phyloP scores from a whole-genome alignment of 2,888 invertebrate species.

The Acronicta aceris region DNA sequence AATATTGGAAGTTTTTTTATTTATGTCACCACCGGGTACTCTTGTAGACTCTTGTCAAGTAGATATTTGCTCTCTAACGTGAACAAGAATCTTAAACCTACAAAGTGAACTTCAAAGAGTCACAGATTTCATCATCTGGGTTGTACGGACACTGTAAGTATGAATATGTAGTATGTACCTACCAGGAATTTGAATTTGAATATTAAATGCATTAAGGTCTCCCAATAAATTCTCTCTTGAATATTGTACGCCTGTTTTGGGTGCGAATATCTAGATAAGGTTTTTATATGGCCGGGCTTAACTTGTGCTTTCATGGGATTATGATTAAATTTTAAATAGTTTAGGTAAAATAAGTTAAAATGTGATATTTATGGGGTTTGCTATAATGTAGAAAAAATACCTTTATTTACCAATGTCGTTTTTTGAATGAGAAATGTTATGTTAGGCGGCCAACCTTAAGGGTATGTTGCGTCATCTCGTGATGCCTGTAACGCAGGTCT shows the following conservation, averaged over 20 bases:
- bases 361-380: too few species aligned
- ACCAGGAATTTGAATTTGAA: conserved; percentile 25
- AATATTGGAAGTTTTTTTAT: conserved; percentile 46
- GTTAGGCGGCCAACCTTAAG: too few species aligned
- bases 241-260: background rate
- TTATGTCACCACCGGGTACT: conserved; percentile 40
- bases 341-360: too few species aligned
- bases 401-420: too few species aligned
- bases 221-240: conserved; percentile 14
- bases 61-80: conserved; percentile 40
- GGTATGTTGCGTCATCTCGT: too few species aligned
- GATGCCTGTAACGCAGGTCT: too few species aligned
- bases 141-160: conserved; percentile 22
- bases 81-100: too few species aligned
- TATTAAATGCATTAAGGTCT: conserved; percentile 12
- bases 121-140: conserved; percentile 38
- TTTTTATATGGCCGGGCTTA: background rate
- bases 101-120: conserved; percentile 45
- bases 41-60: conserved; percentile 36
- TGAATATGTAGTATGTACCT: conserved; percentile 7
- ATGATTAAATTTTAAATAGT: background rate
- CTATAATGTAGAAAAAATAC: too few species aligned
- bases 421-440: too few species aligned
- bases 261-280: conserved; percentile 1
- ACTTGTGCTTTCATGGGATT: background rate